These are phyloP conservation scores for Nasonia oneida DNA, from an alignment of 2,888 invertebrate genomes.

Conservation along the genomic window DNA sequence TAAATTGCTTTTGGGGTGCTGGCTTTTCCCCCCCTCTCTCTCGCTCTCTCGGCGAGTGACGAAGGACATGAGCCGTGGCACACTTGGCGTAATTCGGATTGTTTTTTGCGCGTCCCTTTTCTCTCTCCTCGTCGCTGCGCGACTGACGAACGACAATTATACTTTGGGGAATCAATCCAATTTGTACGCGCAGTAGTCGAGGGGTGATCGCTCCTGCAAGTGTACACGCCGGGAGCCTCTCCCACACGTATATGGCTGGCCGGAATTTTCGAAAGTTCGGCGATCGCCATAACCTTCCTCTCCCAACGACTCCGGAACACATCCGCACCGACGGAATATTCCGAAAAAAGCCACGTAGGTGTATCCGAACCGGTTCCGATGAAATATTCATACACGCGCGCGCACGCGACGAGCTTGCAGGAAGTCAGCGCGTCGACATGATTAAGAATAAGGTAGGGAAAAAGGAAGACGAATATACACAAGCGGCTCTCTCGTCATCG, in stretches of 20 bases:
- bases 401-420: constrained; percentile 53
- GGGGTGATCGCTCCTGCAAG: neutral
- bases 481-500: neutral
- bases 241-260: neutral
- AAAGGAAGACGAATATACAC: neutral
- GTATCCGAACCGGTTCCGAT: neutral
- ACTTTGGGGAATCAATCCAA: constrained; percentile 44
- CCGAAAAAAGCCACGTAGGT: neutral
- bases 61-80: constrained; percentile 27
- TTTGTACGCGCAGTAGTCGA: neutral
- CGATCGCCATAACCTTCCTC: no score
- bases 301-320: neutral
- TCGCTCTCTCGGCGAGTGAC: constrained; percentile 36
- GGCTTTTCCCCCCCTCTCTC: constrained; percentile 21
- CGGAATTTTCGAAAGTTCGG: neutral
- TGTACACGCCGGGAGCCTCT: neutral
- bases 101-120: neutral
- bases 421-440: constrained; percentile 16
- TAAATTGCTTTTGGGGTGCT: constrained; percentile 47
- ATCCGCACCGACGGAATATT: constrained; percentile 24
- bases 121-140: constrained; percentile 55
- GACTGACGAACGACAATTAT: constrained; percentile 25
- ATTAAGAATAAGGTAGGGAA: neutral
- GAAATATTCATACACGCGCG: constrained; percentile 49
- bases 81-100: constrained; percentile 34